Conservation (phyloP, 2,888 invertebrate species). For the Apotomis capreana region DNA sequence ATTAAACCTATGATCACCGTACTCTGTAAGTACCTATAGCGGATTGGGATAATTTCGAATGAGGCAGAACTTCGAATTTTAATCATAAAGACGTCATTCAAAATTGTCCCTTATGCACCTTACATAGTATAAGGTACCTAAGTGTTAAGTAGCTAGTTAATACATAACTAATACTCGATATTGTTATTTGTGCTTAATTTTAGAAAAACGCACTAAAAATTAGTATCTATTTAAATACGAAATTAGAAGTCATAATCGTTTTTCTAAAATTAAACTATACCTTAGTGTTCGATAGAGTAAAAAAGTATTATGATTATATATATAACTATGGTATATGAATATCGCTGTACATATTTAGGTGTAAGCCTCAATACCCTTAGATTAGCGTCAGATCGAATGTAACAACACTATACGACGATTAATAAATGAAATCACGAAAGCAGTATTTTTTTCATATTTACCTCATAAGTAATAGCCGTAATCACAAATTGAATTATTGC, state of each 20-base stretch:
- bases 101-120: not conserved
- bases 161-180: conserved; percentile 34
- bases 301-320: conserved; percentile 18
- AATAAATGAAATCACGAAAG: conserved; percentile 34
- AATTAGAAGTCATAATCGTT: conserved; percentile 1
- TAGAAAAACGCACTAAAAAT: conserved; percentile 13
- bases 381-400: conserved; percentile 30
- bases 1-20: not conserved
- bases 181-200: conserved; percentile 12
- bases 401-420: conserved; percentile 21
- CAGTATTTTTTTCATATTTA: not conserved
- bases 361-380: conserved; percentile 32
- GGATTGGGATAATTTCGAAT: too few species aligned
- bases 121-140: not conserved
- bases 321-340: conserved; percentile 11
- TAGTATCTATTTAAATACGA: not conserved
- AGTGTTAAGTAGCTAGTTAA: conserved; percentile 29
- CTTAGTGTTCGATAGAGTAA: conserved; percentile 37
- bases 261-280: conserved; percentile 25
- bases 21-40: conserved; percentile 10
- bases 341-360: conserved; percentile 22
- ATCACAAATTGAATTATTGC: not conserved
- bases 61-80: too few species aligned
- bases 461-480: not conserved
- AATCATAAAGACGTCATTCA: too few species aligned